Conservation (phyloP, 2,888 invertebrate genomes). For the Zhuqinia jingwanae region DNA sequence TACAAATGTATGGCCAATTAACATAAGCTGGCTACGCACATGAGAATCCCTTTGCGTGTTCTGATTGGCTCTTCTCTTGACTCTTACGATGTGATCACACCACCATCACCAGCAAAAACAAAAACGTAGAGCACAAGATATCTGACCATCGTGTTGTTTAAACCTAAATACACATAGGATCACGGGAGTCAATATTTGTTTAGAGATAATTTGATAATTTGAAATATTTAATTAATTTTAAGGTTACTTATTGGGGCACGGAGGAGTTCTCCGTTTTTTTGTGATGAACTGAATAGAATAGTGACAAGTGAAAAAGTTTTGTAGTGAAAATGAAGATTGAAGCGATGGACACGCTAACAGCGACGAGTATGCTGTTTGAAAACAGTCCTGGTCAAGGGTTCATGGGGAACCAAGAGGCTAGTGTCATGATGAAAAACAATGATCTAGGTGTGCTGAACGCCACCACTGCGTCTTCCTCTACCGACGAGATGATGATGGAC, state of each 20-base stretch:
- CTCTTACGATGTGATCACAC: conserved; percentile 70
- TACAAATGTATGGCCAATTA: too few species aligned
- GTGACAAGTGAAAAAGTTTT: too few species aligned
- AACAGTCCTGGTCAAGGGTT: conserved; percentile 12
- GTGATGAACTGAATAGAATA: not conserved
- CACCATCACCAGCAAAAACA: conserved; percentile 53
- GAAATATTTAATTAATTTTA: too few species aligned
- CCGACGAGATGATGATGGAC: conserved; percentile 67
- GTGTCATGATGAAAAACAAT: not conserved
- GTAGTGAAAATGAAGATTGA: conserved; percentile 57
- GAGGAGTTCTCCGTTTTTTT: not conserved
- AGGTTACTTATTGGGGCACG: not conserved
- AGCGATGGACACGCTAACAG: conserved; percentile 58
- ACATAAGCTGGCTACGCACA: too few species aligned
- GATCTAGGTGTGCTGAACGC: not conserved
- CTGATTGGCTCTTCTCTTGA: conserved; percentile 46
- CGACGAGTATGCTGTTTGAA: conserved; percentile 53
- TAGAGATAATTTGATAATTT: too few species aligned
- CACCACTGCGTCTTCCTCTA: conserved; percentile 21
- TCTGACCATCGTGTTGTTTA: not conserved
- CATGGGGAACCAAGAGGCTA: not conserved
- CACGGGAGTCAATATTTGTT: too few species aligned
- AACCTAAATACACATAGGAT: too few species aligned
- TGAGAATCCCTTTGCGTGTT: not conserved
- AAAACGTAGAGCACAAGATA: not conserved